Conservation (phyloP, 2,888 invertebrate species). For the Vesta saturnalis region DNA sequence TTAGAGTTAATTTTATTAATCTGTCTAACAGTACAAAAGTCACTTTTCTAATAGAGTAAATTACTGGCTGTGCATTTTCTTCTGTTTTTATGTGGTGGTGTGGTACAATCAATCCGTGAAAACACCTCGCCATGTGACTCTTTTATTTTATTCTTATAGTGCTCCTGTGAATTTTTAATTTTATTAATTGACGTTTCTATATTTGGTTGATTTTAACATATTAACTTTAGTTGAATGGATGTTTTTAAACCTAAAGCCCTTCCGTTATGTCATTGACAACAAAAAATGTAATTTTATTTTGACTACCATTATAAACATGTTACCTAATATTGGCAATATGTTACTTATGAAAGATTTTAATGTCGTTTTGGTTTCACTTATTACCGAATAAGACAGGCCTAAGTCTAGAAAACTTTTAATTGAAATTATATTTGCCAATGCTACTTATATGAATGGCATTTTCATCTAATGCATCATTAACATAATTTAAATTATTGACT, state of each 20-base stretch:
- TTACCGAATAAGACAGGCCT: background rate
- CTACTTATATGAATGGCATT: background rate
- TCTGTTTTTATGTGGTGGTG: slow-evolving; percentile 30
- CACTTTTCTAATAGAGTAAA: slow-evolving; percentile 33
- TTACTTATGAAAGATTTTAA: background rate
- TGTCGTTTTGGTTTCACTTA: background rate
- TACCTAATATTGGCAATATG: background rate
- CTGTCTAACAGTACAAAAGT: slow-evolving; percentile 26
- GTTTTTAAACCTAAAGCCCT: background rate
- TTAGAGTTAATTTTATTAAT: slow-evolving; percentile 36
- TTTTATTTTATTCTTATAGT: slow-evolving; percentile 8
- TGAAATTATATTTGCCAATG: background rate
- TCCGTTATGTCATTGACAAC: background rate
- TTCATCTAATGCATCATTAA: background rate
- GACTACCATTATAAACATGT: background rate
- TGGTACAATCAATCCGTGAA: slow-evolving; percentile 27
- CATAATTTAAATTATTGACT: background rate
- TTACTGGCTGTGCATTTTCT: slow-evolving; percentile 22
- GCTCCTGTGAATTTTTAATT: background rate
- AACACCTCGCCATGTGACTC: slow-evolving; percentile 18
- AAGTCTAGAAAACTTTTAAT: background rate
- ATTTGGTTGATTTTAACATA: background rate
- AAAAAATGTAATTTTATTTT: background rate
- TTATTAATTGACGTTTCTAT: background rate
- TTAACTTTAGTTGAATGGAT: background rate